Percentiles rank a stretch among this genome's conserved stretches.
These are phyloP conservation scores for Whitmania pigra DNA, from an alignment of 1,140 invertebrate species.

Conservation along the genomic window DNA sequence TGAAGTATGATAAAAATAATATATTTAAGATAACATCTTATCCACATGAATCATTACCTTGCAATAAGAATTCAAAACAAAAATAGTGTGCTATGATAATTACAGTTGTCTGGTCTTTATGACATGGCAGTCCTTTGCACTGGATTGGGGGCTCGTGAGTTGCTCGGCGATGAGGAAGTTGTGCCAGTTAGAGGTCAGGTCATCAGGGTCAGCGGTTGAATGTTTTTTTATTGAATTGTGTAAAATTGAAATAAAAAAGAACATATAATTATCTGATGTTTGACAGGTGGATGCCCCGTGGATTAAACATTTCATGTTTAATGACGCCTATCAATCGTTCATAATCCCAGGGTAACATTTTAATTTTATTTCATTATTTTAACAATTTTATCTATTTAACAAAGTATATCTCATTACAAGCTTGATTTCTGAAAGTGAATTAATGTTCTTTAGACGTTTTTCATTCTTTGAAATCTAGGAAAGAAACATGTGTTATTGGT, in stretches of 20 bases:
- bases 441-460: no score
- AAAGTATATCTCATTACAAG: no score
- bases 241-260: no score
- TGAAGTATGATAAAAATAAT: constrained; percentile 12
- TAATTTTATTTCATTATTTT: neutral
- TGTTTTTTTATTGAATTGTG: neutral
- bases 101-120: constrained; percentile 44
- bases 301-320: constrained; percentile 67
- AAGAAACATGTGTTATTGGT: constrained; percentile 61
- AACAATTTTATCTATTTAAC: no score
- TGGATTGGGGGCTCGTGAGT: constrained; percentile 62
- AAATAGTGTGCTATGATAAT: neutral
- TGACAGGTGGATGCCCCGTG: constrained; percentile 58
- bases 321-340: constrained; percentile 62
- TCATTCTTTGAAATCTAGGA: constrained; percentile 36
- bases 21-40: neutral
- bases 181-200: constrained; percentile 74
- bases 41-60: neutral
- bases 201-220: constrained; percentile 50
- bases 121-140: constrained; percentile 77
- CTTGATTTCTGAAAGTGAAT: no score
- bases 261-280: no score
- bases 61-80: neutral
- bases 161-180: constrained; percentile 62
- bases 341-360: constrained; percentile 54